Base-by-base conservation (phyloP, 2,113 vertebrate species). In the Turnix velox region DNA sequence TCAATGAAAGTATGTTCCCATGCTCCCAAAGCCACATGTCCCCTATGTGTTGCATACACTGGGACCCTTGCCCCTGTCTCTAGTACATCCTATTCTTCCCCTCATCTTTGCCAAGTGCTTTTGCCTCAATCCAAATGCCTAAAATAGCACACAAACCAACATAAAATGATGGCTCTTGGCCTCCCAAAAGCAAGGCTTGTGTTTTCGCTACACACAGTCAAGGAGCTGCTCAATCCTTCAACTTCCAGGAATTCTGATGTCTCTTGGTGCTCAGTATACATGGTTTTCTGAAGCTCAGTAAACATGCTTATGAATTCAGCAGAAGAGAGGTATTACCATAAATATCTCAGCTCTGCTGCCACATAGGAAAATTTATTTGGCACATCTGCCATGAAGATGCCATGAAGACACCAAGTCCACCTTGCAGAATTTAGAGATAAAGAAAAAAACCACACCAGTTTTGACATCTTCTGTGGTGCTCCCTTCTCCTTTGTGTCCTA, bases 151-250 rank as follows among this genome's bases (percentile, higher is more conserved):
- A 40, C 31, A 77, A 33, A n/a, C n/a, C 18, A 52, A 25, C 46
- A 62, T 12, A 7, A 66, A 73, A 65, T 11, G 1, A 11, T 49
- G 33, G 7, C 10, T 88, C 23, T 20, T 25, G 66, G 35, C 14
- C 42, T 62, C 35, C 57, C 28, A 28, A 46, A 40, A 8, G 20
- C 1, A 1, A 17, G 7, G 4, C 18, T 71, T 45, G 17, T n/a
- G 7, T 2, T 73, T 1, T 39, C 25, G 12, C 1, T 2, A 46
- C 12, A 49, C 20, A 28, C 0, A 9, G 28, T 25, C 33, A 31
- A 58, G 58, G 13, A 58, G 10, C 37, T 67, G 25, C 35, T 84
- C 59, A 48, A 8, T 15, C 17, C 18, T n/a, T 33, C 61, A 28
- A 1, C 25, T 62, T 77, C 48, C 77, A 67, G 46, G 18, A 46